Percentiles rank a stretch among this genome's conserved stretches.
These are phyloP conservation scores for Pangasius larnaudii DNA, from an alignment of 2,797 vertebrate genomes.

Conservation along the genomic window DNA sequence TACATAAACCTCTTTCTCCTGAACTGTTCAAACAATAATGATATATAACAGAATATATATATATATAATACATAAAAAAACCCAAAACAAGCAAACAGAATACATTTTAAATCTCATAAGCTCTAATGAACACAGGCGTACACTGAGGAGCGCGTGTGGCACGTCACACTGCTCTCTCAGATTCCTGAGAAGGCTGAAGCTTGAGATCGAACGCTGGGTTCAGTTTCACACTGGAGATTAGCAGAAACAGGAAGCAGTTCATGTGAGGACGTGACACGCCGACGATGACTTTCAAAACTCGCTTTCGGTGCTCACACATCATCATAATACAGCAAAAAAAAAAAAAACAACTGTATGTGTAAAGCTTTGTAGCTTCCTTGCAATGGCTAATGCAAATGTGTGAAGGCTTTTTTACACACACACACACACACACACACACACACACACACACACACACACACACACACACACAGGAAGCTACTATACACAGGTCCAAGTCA, in stretches of 20 bases:
- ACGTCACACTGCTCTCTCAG: not conserved
- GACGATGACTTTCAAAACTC: conserved; percentile 22
- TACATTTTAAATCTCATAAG: not conserved
- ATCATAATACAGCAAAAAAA: not conserved
- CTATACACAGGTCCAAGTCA: not conserved
- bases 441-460: not conserved
- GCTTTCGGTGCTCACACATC: not conserved
- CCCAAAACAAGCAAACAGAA: not conserved
- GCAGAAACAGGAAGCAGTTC: not conserved
- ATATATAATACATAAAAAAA: not conserved
- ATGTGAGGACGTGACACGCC: not conserved
- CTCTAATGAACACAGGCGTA: not conserved
- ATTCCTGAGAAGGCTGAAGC: not conserved
- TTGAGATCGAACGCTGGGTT: too few species aligned
- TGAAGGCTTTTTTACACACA: not conserved
- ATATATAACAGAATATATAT: not conserved
- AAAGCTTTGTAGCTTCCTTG: not conserved
- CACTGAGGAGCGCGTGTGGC: not conserved
- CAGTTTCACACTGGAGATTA: not conserved
- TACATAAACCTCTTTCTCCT: not conserved
- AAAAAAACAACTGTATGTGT: too few species aligned
- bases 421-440: conserved; percentile 1
- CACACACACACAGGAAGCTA: conserved; percentile 10
- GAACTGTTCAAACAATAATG: not conserved
- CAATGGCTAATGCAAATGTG: conserved; percentile 4